Percentiles rank a stretch among this genome's conserved stretches.
Conservation (phyloP, 2,797 vertebrate species). For the Crocidura indochinensis region DNA sequence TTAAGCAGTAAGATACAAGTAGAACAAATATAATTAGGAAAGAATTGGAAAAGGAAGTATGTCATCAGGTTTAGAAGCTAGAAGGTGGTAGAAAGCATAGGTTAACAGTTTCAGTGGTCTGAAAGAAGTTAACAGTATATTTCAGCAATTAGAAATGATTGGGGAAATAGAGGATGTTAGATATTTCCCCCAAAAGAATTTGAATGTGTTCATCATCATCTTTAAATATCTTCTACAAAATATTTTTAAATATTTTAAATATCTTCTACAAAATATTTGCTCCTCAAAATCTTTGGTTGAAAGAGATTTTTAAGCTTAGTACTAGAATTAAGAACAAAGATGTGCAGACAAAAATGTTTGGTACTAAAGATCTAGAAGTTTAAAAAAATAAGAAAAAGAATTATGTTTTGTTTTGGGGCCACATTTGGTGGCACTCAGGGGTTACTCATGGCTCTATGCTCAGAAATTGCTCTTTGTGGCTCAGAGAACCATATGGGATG, state of each 20-base stretch:
- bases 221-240: constrained; percentile 51
- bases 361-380: not conserved
- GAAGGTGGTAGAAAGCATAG: not conserved
- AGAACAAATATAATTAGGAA: constrained; percentile 46
- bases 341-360: constrained; percentile 10
- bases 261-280: constrained; percentile 41
- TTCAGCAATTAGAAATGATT: constrained; percentile 42
- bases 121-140: not conserved
- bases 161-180: not conserved
- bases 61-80: constrained; percentile 16
- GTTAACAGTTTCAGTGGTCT: not conserved
- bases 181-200: constrained; percentile 1
- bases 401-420: no score
- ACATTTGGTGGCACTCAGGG: no score
- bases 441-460: no score
- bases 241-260: constrained; percentile 34
- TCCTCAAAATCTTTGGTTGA: not conserved
- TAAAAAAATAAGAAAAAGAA: not conserved
- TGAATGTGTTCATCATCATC: not conserved
- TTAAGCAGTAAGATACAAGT: not conserved
- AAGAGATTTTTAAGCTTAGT: constrained; percentile 28
- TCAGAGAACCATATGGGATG: no score
- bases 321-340: constrained; percentile 18
- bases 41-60: not conserved
- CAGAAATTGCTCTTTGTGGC: no score